phyloP scores from a whole-genome alignment of 2,888 invertebrate genomes.

The Pandemis heparana region DNA sequence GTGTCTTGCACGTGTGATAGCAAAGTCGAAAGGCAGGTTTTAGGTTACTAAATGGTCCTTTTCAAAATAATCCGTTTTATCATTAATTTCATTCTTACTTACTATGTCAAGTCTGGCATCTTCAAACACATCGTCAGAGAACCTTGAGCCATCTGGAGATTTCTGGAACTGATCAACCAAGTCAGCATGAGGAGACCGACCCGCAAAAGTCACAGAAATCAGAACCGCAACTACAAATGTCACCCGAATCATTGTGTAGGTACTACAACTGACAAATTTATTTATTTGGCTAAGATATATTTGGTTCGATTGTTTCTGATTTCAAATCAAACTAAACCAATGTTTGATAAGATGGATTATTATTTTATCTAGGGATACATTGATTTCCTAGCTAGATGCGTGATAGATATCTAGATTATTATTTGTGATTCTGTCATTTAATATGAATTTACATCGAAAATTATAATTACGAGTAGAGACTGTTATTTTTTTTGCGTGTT shows the following conservation, averaged over 20 bases:
- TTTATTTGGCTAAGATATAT: neutral
- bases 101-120: constrained; percentile 66
- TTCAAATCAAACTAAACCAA: neutral
- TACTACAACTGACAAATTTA: neutral
- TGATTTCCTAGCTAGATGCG: neutral
- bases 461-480: too few species aligned
- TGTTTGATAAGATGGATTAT: constrained; percentile 10
- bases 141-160: constrained; percentile 46
- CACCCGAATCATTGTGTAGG: constrained; percentile 1
- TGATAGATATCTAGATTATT: neutral
- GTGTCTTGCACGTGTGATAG: too few species aligned
- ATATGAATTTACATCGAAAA: too few species aligned
- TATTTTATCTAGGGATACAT: neutral
- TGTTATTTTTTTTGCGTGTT: too few species aligned
- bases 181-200: constrained; percentile 62
- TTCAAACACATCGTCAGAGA: constrained; percentile 57
- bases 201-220: constrained; percentile 51
- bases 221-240: constrained; percentile 40
- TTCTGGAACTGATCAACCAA: constrained; percentile 52
- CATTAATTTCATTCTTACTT: constrained; percentile 46
- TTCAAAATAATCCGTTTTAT: too few species aligned
- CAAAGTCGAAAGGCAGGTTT: too few species aligned
- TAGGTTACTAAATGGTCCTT: too few species aligned
- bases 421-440: neutral
- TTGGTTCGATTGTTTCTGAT: neutral